Evolutionary conservation across 23 tunicate genomes (phyloP), one percentile per base, ranked within the genome.

Genomic region (Pegea sp.): DNA sequence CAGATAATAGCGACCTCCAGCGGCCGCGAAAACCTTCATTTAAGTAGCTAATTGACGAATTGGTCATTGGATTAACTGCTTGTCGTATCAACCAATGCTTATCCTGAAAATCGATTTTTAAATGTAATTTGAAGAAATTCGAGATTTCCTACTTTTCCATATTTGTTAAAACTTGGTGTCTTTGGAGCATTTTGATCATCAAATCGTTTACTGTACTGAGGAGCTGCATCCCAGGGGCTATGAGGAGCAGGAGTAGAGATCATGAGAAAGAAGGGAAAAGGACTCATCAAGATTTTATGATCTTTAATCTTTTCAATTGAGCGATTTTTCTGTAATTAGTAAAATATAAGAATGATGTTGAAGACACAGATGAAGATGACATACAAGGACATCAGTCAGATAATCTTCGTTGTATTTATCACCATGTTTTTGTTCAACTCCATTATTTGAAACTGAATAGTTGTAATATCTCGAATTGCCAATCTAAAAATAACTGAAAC

Each of bases 231-330:
- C 98, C 98, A 89, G 0, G 98, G 98, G 55, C 74, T 66, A 51
- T 89, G 98, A 1, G 91, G 91, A 31, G 98, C 98, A 4, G 98
- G 98, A 23, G 98, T 76, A 5, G 98, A 76, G 18, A 89, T 55
- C 90, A 89, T 89, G 76, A 89, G 62, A 26, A 89, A 34, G 30
- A 77, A 89, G 6, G 97, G 90, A 30, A 49, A 32, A 38, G 46
- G 46, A 16, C 46, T 11, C 11, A 8, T 38, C 46, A 38, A 8
- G 16, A 38, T 38, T 38, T 33, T 60, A 16, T 59, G 64, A 19
- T 54, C 19, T 19, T 51, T 54, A 29, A 77, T 89, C 60, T 60
- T 69, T 18, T 69, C 72, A 2, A 60, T 69, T n/a, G 97, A 87
- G 34, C 61, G 60, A 43, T 87, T 87, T 38, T 38, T 38, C 46